Base-by-base conservation (phyloP, 1,140 invertebrate genomes). In the Cyphomyrmex costatus region DNA sequence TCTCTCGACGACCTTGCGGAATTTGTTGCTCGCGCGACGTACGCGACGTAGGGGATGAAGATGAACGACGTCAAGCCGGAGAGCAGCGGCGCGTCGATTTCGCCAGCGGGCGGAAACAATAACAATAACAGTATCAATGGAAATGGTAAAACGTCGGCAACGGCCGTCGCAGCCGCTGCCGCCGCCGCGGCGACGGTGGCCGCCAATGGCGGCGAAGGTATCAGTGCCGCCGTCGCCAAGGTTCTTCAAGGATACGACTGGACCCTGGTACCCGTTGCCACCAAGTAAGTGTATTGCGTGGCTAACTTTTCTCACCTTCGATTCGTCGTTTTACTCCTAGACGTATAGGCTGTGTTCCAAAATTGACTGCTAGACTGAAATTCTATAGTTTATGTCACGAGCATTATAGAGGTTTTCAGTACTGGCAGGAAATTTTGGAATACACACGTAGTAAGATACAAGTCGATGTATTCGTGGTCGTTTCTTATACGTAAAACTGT, bases 201-300 rank as follows among this genome's bases (percentile, higher is more conserved):
- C n/a, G 80, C 65, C 0, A 92, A 93, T 63, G 93, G 94, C 12
- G 95, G 95, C 86, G 95, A 96, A 87, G 96, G 96, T 77, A 97
- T 98, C 84, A 97, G 96, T 83, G 97, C 97, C 63, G 97, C 97
- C 16, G 97, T 97, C 58, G 96, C 97, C 88, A 97, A 97, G 93
- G 97, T 97, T 70, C 95, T 98, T 60, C 95, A 97, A 92, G 98
- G 98, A 16, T 98, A 98, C 94, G 97, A 98, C 92, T 98, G 98
- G 98, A 97, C 97, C 27, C 94, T 98, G 61, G 97, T 98, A 19
- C 97, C 98, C 19, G 96, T 97, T 85, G 97, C 97, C 6, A 97
- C 96, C 92, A 97, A 97, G 97, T 97, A 95, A 97, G 97, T 86
- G 60, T 76, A 42, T 30, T 36, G 33, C 30, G 49, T 24, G 12